Conservation (phyloP, 2,888 invertebrate genomes). For the Heliconius sara region DNA sequence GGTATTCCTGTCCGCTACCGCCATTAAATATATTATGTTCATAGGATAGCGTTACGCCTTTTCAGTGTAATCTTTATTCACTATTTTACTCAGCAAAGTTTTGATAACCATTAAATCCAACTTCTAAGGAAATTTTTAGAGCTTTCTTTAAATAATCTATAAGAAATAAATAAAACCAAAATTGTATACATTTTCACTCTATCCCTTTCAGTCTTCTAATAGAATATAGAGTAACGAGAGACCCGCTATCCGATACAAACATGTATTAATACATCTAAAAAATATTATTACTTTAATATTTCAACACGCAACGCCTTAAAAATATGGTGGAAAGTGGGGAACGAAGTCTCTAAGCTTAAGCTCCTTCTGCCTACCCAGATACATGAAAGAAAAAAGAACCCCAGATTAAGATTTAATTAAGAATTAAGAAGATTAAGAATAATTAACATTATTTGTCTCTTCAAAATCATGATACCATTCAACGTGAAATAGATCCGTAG, state of each 20-base stretch:
- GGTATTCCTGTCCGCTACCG: not conserved
- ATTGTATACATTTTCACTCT: not conserved
- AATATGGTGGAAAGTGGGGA: not conserved
- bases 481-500: constrained; percentile 30
- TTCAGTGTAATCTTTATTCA: constrained; percentile 9
- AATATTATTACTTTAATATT: not conserved
- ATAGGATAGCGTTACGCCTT: not conserved
- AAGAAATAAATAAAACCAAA: not conserved
- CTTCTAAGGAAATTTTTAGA: not conserved
- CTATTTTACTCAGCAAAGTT: not conserved
- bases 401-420: not conserved
- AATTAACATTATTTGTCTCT: constrained; percentile 8
- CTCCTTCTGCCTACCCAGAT: too few relatives aligned
- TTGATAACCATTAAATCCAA: not conserved
- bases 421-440: not conserved
- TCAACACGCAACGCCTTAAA: not conserved
- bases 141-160: too few relatives aligned
- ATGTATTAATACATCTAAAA: not conserved
- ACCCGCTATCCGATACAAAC: not conserved
- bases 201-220: not conserved
- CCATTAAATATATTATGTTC: not conserved
- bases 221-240: too few relatives aligned
- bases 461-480: constrained; percentile 31
- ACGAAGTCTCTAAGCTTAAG: too few relatives aligned
- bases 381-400: too few relatives aligned